phyloP scores from a whole-genome alignment of 2,113 vertebrate genomes.

The Podarcis muralis region DNA sequence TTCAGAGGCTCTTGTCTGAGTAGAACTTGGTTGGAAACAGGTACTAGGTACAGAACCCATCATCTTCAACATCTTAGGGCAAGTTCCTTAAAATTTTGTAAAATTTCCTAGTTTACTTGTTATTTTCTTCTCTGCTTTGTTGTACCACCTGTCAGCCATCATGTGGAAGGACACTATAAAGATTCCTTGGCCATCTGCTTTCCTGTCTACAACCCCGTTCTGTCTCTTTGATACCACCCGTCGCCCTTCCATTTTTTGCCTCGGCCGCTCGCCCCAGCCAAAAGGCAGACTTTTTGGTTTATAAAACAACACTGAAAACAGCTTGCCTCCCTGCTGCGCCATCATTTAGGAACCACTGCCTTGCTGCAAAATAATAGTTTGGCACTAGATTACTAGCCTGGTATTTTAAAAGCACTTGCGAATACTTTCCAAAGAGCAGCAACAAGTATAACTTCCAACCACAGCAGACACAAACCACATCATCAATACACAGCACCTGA shows the following conservation, averaged over 20 bases:
- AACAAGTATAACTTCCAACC: neutral
- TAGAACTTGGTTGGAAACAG: neutral
- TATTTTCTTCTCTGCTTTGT: neutral
- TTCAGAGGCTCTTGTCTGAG: too few species aligned
- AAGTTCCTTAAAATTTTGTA: neutral
- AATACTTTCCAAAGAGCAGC: neutral
- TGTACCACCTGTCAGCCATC: neutral
- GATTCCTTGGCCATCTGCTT: neutral
- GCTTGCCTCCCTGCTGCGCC: too few species aligned
- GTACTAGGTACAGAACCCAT: neutral
- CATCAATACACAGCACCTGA: too few species aligned
- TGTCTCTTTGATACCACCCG: neutral
- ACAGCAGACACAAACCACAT: too few species aligned
- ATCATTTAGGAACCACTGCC: neutral
- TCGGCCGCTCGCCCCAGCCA: neutral
- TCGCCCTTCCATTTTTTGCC: neutral
- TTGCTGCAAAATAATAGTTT: neutral
- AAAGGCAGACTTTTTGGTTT: neutral
- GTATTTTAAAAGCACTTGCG: neutral
- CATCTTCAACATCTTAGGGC: neutral
- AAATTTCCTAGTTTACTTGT: neutral
- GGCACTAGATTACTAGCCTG: neutral
- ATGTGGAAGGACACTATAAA: neutral
- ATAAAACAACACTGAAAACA: neutral
- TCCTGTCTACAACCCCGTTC: neutral